phyloP scores from a whole-genome alignment of 2,888 invertebrate genomes.

The Aphrophora alni region DNA sequence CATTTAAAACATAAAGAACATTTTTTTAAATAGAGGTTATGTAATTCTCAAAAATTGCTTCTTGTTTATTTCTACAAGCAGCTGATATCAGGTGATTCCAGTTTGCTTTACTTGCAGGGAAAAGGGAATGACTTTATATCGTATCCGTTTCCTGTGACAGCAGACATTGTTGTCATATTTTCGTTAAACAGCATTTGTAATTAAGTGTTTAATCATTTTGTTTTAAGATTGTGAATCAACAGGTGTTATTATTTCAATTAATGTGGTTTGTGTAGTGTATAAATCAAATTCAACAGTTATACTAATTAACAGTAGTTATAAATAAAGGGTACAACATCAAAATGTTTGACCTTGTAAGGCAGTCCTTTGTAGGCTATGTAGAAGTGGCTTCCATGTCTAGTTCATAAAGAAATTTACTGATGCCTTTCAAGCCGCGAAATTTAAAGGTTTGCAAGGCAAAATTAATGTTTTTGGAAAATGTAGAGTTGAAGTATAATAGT shows the following conservation, averaged over 20 bases:
- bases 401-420: constrained; percentile 19
- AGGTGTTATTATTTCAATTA: not conserved
- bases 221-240: not conserved
- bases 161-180: constrained; percentile 41
- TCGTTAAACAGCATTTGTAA: not conserved
- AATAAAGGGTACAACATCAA: not conserved
- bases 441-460: constrained; percentile 29
- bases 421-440: constrained; percentile 38
- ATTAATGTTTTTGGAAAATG: not conserved
- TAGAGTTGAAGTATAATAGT: not conserved
- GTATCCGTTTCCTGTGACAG: constrained; percentile 1
- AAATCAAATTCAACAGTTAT: not conserved
- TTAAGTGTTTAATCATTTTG: constrained; percentile 3
- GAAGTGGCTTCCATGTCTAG: constrained; percentile 41
- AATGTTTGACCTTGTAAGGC: constrained; percentile 36
- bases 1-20: too few relatives aligned
- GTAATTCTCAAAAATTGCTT: not conserved
- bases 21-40: not conserved
- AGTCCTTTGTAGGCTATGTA: constrained; percentile 42
- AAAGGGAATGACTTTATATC: not conserved
- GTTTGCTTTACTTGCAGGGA: not conserved
- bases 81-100: not conserved
- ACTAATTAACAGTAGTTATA: not conserved
- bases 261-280: not conserved
- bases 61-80: not conserved